phyloP scores from a whole-genome alignment of 2,113 vertebrate genomes.

The Heteronetta atricapilla region DNA sequence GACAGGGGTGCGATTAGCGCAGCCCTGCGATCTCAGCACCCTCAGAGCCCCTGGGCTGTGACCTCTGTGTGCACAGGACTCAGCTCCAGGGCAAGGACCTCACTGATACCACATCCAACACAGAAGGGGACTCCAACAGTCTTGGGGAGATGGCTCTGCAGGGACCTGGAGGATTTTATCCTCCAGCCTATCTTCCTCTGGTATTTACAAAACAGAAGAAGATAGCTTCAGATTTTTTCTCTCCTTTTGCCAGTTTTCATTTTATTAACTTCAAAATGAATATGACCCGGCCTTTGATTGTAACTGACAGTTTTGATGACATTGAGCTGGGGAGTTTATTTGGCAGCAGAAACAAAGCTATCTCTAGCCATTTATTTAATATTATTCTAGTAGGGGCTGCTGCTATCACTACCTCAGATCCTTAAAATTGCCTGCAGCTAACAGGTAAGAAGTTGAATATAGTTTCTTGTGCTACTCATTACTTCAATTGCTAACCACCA shows the following conservation, averaged over 20 bases:
- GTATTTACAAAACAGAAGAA: background rate
- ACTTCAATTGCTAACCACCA: background rate
- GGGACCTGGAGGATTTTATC: background rate
- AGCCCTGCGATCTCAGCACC: background rate
- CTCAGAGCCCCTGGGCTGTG: background rate
- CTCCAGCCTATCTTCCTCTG: background rate
- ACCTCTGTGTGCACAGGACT: background rate
- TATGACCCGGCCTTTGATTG: background rate
- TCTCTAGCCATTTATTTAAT: constrained; percentile 5
- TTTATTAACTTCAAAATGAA: constrained; percentile 41
- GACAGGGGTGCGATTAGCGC: background rate
- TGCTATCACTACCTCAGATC: background rate
- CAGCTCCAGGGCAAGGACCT: background rate
- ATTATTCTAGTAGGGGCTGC: background rate
- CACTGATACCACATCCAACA: accelerated
- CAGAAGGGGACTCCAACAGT: accelerated
- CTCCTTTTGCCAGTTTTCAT: background rate
- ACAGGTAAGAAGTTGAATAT: background rate
- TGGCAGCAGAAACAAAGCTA: constrained; percentile 12
- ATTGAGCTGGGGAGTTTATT: background rate
- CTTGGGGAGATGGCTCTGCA: background rate
- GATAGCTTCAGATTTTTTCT: background rate
- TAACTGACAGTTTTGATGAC: background rate
- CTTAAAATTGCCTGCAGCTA: background rate
- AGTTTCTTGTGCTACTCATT: background rate